Conservation (phyloP, 2,797 vertebrate genomes). For the Ibycter americanus region DNA sequence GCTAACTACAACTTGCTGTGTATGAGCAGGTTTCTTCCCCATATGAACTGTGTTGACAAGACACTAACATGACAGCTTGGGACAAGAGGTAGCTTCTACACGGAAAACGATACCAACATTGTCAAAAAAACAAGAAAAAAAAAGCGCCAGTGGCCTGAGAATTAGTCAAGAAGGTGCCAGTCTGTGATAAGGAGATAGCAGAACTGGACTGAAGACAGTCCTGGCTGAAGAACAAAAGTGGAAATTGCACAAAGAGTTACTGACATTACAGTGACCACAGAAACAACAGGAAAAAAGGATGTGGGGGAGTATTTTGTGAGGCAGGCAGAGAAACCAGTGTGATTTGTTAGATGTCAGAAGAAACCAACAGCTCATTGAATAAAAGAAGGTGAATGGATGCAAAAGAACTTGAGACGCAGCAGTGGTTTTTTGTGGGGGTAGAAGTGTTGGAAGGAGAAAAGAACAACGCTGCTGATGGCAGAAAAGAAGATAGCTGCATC, state of each 20-base stretch:
- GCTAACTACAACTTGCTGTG: not conserved
- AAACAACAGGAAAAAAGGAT: not conserved
- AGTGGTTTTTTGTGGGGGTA: rapidly evolving
- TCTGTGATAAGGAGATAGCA: not conserved
- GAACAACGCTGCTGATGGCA: not conserved
- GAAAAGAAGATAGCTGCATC: not conserved
- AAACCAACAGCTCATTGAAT: not conserved
- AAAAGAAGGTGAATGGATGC: not conserved
- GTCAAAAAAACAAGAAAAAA: not conserved
- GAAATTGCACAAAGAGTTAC: not conserved
- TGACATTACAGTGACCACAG: not conserved
- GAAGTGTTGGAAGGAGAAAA: not conserved
- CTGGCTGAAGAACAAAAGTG: not conserved
- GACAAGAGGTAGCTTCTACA: not conserved
- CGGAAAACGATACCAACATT: not conserved
- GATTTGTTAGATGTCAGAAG: not conserved
- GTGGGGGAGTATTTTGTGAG: not conserved
- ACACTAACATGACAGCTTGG: not conserved
- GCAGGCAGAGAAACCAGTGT: not conserved
- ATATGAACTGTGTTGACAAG: not conserved
- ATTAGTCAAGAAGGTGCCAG: not conserved
- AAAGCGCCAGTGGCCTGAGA: not conserved
- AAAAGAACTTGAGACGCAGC: not conserved
- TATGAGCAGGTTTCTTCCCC: not conserved
- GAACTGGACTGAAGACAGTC: not conserved